These are phyloP conservation scores for Artibeus jamaicensis DNA, from an alignment of 2,797 vertebrate species.

Conservation along the genomic window DNA sequence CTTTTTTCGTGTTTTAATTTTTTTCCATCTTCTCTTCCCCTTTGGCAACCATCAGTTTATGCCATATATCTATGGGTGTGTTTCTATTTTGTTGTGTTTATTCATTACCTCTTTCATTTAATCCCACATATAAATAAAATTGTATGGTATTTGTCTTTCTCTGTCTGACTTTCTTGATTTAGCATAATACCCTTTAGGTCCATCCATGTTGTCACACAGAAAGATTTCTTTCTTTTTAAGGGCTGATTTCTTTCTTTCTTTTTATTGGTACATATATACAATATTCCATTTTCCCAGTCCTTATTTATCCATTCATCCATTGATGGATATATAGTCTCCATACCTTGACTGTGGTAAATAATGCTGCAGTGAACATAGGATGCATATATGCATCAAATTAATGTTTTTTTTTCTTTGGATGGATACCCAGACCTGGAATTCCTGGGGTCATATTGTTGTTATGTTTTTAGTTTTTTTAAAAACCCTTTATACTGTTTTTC, in stretches of 20 bases:
- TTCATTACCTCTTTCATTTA: not conserved
- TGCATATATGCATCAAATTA: not conserved
- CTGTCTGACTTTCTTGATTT: not conserved
- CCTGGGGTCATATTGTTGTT: not conserved
- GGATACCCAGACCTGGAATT: not conserved
- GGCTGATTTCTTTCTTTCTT: not conserved
- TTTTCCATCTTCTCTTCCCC: not conserved
- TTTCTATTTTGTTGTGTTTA: not conserved
- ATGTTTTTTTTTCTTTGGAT: not conserved
- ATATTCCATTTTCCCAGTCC: not conserved
- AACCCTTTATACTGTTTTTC: not conserved
- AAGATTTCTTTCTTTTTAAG: not conserved
- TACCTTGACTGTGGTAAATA: not conserved
- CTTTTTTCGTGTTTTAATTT: not conserved
- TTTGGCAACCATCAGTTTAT: not conserved
- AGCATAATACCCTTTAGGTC: not conserved
- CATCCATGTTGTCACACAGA: not conserved
- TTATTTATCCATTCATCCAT: not conserved
- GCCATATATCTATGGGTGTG: not conserved
- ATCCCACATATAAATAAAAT: not conserved
- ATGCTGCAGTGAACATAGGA: not conserved
- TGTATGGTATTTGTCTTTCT: not conserved
- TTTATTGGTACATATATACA: no score
- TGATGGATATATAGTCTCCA: not conserved
- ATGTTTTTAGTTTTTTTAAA: not conserved